Conservation (phyloP, 2,797 vertebrate species). For the Fistularia commersonii region DNA sequence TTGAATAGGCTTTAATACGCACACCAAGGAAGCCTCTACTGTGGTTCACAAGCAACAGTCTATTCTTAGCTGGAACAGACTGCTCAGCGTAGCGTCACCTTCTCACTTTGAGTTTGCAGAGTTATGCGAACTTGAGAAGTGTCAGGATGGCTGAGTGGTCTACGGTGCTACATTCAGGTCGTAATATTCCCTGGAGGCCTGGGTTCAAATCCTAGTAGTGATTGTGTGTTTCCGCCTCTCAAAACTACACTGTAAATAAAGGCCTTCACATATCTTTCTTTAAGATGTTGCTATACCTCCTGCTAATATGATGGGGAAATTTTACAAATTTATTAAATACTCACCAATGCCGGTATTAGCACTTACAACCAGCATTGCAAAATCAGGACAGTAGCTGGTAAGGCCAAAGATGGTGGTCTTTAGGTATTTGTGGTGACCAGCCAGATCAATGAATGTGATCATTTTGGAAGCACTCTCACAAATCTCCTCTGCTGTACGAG, state of each 20-base stretch:
- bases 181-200: slow-evolving; percentile 31
- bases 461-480: slow-evolving; percentile 98
- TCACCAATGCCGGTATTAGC: slow-evolving; percentile 97
- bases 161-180: slow-evolving; percentile 24
- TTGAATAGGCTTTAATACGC: too few species aligned
- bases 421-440: slow-evolving; percentile 97
- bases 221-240: background rate
- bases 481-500: slow-evolving; percentile 94
- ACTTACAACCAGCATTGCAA: slow-evolving; percentile 96
- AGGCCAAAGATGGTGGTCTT: slow-evolving; percentile 98
- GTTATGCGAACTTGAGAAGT: background rate
- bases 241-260: too few species aligned
- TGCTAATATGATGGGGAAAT: too few species aligned
- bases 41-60: background rate
- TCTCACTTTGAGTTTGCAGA: too few species aligned
- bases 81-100: background rate
- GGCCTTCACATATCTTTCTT: too few species aligned
- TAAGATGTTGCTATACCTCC: too few species aligned
- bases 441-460: slow-evolving; percentile 99
- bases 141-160: slow-evolving; percentile 34
- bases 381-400: slow-evolving; percentile 97
- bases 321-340: slow-evolving; percentile 19
- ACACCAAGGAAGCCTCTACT: background rate
- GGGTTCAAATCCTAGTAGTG: slow-evolving; percentile 34
- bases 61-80: slow-evolving; percentile 9